Evolutionary conservation across 2,113 vertebrate species (phyloP), one percentile per base, ranked within the genome.

Genomic region (Puma concolor): DNA sequence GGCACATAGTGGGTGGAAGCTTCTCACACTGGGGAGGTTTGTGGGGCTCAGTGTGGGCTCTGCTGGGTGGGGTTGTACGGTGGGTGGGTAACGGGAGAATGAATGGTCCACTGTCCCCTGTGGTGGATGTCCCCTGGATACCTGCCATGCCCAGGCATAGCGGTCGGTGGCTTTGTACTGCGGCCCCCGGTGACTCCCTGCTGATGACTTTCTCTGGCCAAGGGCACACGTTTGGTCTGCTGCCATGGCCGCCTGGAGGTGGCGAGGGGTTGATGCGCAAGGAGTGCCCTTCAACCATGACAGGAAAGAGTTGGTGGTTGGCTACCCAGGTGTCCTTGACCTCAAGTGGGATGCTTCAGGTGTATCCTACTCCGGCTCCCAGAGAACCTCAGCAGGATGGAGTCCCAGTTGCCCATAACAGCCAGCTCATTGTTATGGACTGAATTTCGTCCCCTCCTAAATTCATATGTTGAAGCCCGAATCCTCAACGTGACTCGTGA

Each of bases 71-170:
- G 23, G 38, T 0, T 72, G 52, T 86, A 72, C 31, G 4, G 64
- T 41, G 72, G 25, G 48, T 72, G 15, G n/a, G 79, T 71, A 16
- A n/a, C 4, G 25, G 21, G 33, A 4, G 4, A 41, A 15, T 5
- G 27, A 7, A 15, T 15, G 29, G 27, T 1, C 13, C 19, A 7
- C 36, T 17, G 36, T 16, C 15, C 17, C 31, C 29, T 54, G 0
- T 17, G 38, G 82, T 19, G 23, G 7, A 0, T 19, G 4, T 52
- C n/a, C 38, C 76, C 5, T n/a, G 1, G 12, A 33, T n/a, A 57
- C 25, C 52, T 17, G 0, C 71, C 13, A 0, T 23, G 29, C 33
- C 44, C 2, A 19, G 74, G 48, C 19, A 57, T 5, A 5, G 31
- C 4, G 2, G 66, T 5, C 5, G 1, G 54, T 5, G 66, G 44